These are phyloP conservation scores for Elysia crispata DNA, from an alignment of 2,888 invertebrate genomes.

Conservation along the genomic window DNA sequence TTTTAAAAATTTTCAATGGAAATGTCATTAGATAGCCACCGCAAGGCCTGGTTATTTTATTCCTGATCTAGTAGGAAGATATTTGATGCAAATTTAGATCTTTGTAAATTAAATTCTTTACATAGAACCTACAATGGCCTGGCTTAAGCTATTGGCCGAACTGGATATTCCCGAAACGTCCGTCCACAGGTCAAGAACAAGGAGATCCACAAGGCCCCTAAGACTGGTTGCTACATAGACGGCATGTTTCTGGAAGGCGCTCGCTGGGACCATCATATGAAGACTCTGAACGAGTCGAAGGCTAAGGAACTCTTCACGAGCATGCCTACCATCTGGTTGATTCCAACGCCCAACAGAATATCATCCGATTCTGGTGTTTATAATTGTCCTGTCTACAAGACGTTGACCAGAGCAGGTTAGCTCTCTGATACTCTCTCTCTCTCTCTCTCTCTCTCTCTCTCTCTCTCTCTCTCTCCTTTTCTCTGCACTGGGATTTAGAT, in stretches of 20 bases:
- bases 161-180: too few species aligned
- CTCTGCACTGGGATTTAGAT: not conserved
- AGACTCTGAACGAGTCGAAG: constrained; percentile 72
- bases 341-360: constrained; percentile 83
- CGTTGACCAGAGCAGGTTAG: constrained; percentile 81
- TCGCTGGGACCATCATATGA: constrained; percentile 71
- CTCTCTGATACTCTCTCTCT: constrained; percentile 23
- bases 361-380: constrained; percentile 79
- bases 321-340: constrained; percentile 84
- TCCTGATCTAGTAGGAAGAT: too few species aligned
- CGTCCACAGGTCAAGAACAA: constrained; percentile 23
- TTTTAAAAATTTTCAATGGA: too few species aligned
- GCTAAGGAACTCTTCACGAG: constrained; percentile 81
- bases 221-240: constrained; percentile 77
- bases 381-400: constrained; percentile 84
- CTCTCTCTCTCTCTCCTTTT: constrained; percentile 6
- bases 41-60: too few species aligned
- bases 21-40: too few species aligned
- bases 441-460: not conserved
- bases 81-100: too few species aligned
- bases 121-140: too few species aligned
- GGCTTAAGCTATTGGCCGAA: too few species aligned
- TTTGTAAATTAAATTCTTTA: too few species aligned
- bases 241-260: constrained; percentile 77
- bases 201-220: constrained; percentile 69